These are phyloP conservation scores for Macrosteles quadrilineatus DNA, from an alignment of 1,140 invertebrate genomes.

Conservation along the genomic window DNA sequence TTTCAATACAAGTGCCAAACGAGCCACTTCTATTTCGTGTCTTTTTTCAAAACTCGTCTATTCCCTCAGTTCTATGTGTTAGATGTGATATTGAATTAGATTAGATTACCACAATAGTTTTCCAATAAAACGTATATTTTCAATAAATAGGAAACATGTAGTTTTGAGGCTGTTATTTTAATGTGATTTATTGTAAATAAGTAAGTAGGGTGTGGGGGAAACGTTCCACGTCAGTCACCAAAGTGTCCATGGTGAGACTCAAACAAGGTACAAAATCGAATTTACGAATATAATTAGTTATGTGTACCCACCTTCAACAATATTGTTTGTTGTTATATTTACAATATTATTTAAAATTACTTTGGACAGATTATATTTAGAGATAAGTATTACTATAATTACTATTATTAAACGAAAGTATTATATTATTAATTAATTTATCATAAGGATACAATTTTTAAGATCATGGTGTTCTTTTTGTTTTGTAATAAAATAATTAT, in stretches of 20 bases:
- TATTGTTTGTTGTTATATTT: slow-evolving; percentile 15
- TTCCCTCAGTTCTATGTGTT: slow-evolving; percentile 16
- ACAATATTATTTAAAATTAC: slow-evolving; percentile 20
- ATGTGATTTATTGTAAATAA: slow-evolving; percentile 27
- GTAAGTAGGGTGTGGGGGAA: slow-evolving; percentile 2
- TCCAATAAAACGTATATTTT: slow-evolving; percentile 19
- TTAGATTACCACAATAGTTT: slow-evolving; percentile 17
- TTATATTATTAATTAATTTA: slow-evolving; percentile 31
- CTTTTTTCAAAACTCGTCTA: not conserved
- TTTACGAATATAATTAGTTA: slow-evolving; percentile 18
- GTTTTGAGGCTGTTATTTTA: slow-evolving; percentile 23
- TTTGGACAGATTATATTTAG: slow-evolving; percentile 31
- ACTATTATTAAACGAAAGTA: slow-evolving; percentile 28
- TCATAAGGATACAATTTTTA: slow-evolving; percentile 29
- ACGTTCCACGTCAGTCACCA: not conserved
- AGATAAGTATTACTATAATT: slow-evolving; percentile 24
- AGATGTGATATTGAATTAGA: slow-evolving; percentile 14
- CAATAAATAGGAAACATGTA: slow-evolving; percentile 19
- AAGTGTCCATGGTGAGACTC: slow-evolving; percentile 6
- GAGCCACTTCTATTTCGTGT: not conserved
- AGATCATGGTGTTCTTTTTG: slow-evolving; percentile 31
- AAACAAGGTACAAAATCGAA: slow-evolving; percentile 23
- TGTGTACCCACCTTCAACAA: not conserved
- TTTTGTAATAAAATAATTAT: slow-evolving; percentile 31
- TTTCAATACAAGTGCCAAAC: slow-evolving; percentile 13